These are phyloP conservation scores for Saturnia pavonia DNA, from an alignment of 2,888 invertebrate species.

Conservation along the genomic window DNA sequence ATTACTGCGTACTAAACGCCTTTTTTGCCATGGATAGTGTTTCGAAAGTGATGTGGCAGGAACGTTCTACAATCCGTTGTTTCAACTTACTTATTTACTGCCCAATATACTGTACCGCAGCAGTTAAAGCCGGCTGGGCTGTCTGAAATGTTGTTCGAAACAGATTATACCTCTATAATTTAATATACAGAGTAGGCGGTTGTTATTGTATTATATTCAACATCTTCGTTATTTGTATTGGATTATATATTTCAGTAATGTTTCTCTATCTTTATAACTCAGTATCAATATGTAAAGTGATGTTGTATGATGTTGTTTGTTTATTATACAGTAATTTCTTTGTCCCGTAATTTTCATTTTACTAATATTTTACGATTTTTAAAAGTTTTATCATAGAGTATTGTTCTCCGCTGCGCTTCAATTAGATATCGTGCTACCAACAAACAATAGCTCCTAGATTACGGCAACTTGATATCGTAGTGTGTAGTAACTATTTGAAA, in stretches of 20 bases:
- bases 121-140: conserved; percentile 2
- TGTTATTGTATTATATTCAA: background rate
- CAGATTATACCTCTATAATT: background rate
- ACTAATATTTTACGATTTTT: too few species aligned
- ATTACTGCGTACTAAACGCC: too few species aligned
- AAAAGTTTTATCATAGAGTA: background rate
- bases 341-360: background rate
- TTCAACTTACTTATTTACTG: background rate
- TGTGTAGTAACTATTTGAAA: too few species aligned
- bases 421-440: too few species aligned
- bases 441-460: too few species aligned
- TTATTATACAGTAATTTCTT: too few species aligned
- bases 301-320: too few species aligned
- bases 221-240: background rate
- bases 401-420: too few species aligned
- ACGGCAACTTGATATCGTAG: too few species aligned
- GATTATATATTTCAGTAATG: background rate
- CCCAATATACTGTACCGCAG: background rate
- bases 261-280: too few species aligned
- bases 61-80: background rate
- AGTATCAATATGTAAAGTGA: too few species aligned
- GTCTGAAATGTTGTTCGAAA: background rate
- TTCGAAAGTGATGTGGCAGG: background rate
- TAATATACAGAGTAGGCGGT: background rate
- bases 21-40: background rate